phyloP scores from a whole-genome alignment of 2,797 vertebrate genomes.

The Melanotaenia trifasciata region DNA sequence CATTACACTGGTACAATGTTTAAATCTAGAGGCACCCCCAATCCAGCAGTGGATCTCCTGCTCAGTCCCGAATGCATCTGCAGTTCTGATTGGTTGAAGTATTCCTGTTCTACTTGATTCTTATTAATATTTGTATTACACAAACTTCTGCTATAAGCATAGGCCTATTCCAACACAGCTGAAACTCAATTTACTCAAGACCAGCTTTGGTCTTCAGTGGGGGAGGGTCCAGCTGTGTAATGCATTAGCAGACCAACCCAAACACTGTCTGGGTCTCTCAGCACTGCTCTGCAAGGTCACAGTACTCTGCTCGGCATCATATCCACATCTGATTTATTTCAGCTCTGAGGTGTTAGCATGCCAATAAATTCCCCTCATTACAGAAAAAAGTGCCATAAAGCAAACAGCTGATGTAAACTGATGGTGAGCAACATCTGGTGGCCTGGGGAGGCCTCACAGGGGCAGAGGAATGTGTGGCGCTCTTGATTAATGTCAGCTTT shows the following conservation, averaged over 20 bases:
- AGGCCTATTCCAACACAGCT: neutral
- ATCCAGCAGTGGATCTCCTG: too few relatives aligned
- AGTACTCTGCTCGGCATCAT: constrained; percentile 40
- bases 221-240: constrained; percentile 63
- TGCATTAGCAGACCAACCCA: constrained; percentile 58
- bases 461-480: constrained; percentile 32
- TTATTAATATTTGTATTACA: too few relatives aligned
- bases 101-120: neutral
- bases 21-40: too few relatives aligned
- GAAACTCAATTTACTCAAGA: neutral
- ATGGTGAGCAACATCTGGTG: constrained; percentile 60
- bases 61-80: too few relatives aligned
- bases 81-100: too few relatives aligned
- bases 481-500: constrained; percentile 47
- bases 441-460: constrained; percentile 39
- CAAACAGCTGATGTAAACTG: constrained; percentile 39
- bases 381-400: constrained; percentile 45
- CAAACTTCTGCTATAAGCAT: neutral
- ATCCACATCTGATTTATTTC: constrained; percentile 62
- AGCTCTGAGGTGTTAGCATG: constrained; percentile 58
- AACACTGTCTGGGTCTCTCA: constrained; percentile 38
- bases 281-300: constrained; percentile 28
- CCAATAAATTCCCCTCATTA: constrained; percentile 58
- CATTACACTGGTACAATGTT: too few relatives aligned
- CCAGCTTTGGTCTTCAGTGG: neutral